phyloP scores from a whole-genome alignment of 2,113 vertebrate species.

The Erpornis zantholeuca region DNA sequence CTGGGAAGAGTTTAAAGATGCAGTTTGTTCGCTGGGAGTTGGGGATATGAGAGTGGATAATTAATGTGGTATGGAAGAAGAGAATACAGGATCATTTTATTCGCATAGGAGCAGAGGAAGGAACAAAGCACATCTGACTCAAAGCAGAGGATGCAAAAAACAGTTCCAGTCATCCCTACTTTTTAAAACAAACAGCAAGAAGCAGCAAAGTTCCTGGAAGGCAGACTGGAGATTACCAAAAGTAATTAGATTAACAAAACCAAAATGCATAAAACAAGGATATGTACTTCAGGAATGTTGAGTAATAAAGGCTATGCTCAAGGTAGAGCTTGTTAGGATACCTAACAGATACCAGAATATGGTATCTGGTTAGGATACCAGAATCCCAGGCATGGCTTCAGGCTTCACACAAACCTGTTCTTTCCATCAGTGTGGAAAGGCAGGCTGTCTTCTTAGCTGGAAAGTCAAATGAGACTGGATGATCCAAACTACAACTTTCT shows the following conservation, averaged over 20 bases:
- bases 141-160: background rate
- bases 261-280: background rate
- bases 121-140: background rate
- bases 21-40: background rate
- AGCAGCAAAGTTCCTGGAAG: background rate
- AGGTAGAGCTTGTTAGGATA: fast-evolving
- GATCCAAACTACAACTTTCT: background rate
- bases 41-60: background rate
- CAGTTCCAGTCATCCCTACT: background rate
- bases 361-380: no score
- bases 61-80: background rate
- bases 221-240: background rate
- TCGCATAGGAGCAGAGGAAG: background rate
- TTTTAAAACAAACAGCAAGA: background rate
- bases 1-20: background rate
- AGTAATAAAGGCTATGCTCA: background rate
- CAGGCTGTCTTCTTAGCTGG: background rate
- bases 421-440: background rate
- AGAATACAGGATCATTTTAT: background rate
- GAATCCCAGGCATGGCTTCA: background rate
- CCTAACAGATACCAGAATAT: no score
- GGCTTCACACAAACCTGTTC: background rate
- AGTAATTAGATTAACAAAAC: background rate
- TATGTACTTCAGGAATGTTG: background rate
- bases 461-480: background rate